Evolutionary conservation across 2,797 vertebrate genomes (phyloP).

Genomic region (Periparus ater): DNA sequence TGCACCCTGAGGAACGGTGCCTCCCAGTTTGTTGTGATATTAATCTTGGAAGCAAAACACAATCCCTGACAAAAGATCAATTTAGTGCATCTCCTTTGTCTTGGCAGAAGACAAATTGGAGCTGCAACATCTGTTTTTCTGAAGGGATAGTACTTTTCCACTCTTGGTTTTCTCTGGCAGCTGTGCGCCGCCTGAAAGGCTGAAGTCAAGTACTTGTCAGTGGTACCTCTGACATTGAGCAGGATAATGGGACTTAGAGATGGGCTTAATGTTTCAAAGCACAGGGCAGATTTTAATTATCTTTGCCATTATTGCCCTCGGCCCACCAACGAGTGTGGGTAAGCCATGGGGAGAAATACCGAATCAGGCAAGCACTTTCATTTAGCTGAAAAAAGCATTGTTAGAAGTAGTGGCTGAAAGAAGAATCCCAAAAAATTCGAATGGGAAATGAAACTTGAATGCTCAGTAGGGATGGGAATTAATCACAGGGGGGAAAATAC

Average conservation of each 20-base stretch:
- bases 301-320: constrained; percentile 15
- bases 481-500: constrained; percentile 58
- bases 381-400: constrained; percentile 18
- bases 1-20: constrained; percentile 40
- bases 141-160: constrained; percentile 62
- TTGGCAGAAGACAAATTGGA: constrained; percentile 61
- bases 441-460: constrained; percentile 66
- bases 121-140: constrained; percentile 65
- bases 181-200: not conserved
- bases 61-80: constrained; percentile 60
- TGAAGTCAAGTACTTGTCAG: constrained; percentile 51
- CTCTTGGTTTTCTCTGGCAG: constrained; percentile 60
- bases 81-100: constrained; percentile 65
- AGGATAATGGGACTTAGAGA: constrained; percentile 21
- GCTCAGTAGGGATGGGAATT: constrained; percentile 49
- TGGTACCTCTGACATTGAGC: constrained; percentile 57
- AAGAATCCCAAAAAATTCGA: constrained; percentile 13
- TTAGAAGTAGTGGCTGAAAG: constrained; percentile 28
- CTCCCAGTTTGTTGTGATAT: constrained; percentile 62
- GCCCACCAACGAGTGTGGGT: not conserved
- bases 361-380: not conserved
- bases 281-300: constrained; percentile 47
- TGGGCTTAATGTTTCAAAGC: constrained; percentile 50
- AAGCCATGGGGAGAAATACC: not conserved
- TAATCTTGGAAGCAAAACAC: constrained; percentile 62